A percentile compares a stretch with the other conserved stretches of the same genome.
Evolutionary conservation across 2,797 vertebrate species (phyloP).

Genomic region (Pseudomugil gertrudae): DNA sequence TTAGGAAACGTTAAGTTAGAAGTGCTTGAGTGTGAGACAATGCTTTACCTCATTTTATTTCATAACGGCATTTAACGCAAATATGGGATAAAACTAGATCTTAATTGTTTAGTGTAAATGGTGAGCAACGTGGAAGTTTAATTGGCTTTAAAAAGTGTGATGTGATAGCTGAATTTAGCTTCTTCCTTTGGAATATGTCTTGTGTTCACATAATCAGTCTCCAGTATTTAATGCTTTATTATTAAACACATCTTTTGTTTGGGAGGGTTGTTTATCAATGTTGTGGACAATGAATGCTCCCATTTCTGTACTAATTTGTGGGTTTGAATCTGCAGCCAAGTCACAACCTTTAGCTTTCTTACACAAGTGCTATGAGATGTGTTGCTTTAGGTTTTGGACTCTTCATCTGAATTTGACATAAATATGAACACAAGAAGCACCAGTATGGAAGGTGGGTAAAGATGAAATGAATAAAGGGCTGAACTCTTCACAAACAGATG

Average conservation of each 20-base stretch:
- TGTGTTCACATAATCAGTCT: not conserved
- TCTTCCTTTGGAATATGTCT: not conserved
- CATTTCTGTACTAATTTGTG: slow-evolving; percentile 5
- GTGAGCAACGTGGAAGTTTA: not conserved
- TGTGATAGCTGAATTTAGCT: not conserved
- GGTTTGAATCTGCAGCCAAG: slow-evolving; percentile 12
- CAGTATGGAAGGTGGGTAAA: not conserved
- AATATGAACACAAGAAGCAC: not conserved
- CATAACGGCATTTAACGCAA: too few relatives aligned
- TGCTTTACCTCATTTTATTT: too few relatives aligned
- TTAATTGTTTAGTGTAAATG: too few relatives aligned
- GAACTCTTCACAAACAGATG: slow-evolving; percentile 66
- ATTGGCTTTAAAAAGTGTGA: not conserved
- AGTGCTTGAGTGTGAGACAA: too few relatives aligned
- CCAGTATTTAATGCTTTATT: not conserved
- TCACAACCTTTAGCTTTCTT: slow-evolving; percentile 22
- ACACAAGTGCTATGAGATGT: slow-evolving; percentile 7
- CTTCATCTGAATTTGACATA: not conserved
- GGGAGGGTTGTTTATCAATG: not conserved
- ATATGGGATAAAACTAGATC: too few relatives aligned
- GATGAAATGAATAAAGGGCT: slow-evolving; percentile 42
- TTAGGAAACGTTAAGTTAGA: too few relatives aligned
- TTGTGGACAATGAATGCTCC: not conserved
- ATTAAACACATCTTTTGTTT: not conserved
- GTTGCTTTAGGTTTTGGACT: slow-evolving; percentile 3